Conservation (phyloP, 2,797 vertebrate genomes). For the Phalanger gymnotis region DNA sequence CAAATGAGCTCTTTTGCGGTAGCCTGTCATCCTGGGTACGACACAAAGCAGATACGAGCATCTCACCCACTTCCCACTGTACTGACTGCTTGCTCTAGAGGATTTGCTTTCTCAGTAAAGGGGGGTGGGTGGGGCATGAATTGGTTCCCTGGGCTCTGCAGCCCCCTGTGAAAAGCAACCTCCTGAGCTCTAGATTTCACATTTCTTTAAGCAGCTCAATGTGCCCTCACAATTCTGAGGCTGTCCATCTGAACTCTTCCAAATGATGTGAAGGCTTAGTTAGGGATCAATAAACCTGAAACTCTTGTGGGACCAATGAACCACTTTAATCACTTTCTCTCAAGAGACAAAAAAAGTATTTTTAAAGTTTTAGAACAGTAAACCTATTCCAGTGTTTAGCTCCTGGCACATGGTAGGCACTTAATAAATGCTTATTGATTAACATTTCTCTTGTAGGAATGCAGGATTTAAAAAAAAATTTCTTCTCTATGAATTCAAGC, state of each 20-base stretch:
- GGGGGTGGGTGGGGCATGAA: not conserved
- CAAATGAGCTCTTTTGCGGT: conserved; percentile 42
- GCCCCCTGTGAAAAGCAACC: conserved; percentile 43
- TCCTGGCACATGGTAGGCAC: not conserved
- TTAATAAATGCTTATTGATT: not conserved
- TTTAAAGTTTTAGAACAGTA: not conserved
- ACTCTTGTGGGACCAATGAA: not conserved
- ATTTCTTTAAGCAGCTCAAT: conserved; percentile 50
- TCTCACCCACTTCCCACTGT: not conserved
- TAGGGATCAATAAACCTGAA: not conserved
- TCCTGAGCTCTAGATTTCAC: not conserved
- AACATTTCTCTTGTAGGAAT: not conserved
- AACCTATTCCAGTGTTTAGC: not conserved
- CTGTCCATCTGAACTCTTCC: not conserved
- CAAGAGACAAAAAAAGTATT: not conserved
- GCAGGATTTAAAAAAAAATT: not conserved
- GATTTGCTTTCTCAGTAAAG: conserved; percentile 25
- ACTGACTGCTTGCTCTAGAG: not conserved
- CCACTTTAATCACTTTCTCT: not conserved
- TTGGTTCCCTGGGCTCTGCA: conserved; percentile 9
- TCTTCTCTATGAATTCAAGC: not conserved
- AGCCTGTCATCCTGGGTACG: not conserved
- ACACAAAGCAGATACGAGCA: not conserved
- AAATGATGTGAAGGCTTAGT: not conserved
- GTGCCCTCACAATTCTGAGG: not conserved